Conservation (phyloP, 1,140 invertebrate genomes). For the Habropoda laboriosa region DNA sequence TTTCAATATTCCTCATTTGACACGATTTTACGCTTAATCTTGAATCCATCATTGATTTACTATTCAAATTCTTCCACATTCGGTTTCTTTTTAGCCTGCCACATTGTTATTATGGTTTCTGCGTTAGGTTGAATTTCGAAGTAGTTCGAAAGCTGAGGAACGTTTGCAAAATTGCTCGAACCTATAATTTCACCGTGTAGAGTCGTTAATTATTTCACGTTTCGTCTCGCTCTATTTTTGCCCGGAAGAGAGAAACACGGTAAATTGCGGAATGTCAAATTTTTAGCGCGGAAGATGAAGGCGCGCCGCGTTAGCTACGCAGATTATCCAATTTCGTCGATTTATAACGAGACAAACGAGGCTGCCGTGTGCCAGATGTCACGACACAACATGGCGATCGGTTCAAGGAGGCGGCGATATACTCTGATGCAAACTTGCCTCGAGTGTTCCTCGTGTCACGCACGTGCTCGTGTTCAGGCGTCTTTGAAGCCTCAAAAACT, state of each 20-base stretch:
- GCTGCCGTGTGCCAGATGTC: constrained; percentile 77
- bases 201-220: constrained; percentile 12
- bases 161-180: not conserved
- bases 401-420: constrained; percentile 62
- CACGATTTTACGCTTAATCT: no score
- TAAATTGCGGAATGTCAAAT: constrained; percentile 22
- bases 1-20: no score
- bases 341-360: constrained; percentile 77
- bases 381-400: constrained; percentile 69
- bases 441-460: constrained; percentile 70
- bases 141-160: not conserved
- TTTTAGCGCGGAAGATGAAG: constrained; percentile 38
- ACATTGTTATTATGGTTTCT: not conserved
- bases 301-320: constrained; percentile 57
- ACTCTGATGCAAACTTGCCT: constrained; percentile 62
- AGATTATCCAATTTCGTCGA: constrained; percentile 77
- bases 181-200: not conserved
- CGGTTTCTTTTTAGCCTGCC: not conserved
- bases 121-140: not conserved
- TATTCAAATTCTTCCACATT: no score
- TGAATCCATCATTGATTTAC: no score
- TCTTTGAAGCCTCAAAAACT: no score
- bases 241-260: not conserved
- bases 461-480: constrained; percentile 55
- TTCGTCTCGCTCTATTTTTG: not conserved